A percentile compares a stretch with the other conserved stretches of the same genome.
These are phyloP conservation scores for Lacerta viridis DNA, from an alignment of 2,797 vertebrate species.

Conservation along the genomic window DNA sequence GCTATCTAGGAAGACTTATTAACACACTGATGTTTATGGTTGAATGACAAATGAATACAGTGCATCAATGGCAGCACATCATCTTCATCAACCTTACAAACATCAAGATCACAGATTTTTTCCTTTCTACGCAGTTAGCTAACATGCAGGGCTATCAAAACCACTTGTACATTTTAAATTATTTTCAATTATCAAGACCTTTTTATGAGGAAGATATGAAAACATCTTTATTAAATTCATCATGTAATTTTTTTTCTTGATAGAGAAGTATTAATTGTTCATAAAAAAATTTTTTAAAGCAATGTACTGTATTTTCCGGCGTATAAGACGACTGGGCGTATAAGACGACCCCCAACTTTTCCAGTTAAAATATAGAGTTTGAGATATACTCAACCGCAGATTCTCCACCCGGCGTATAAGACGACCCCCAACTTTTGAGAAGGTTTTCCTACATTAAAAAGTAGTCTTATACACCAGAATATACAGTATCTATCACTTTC, in stretches of 20 bases:
- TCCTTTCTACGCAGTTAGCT: neutral
- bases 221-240: neutral
- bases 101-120: neutral
- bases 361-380: too few relatives aligned
- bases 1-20: slow-evolving; percentile 52
- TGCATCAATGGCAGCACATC: slow-evolving; percentile 28
- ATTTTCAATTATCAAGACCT: neutral
- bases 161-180: slow-evolving; percentile 4
- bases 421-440: too few relatives aligned
- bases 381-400: too few relatives aligned
- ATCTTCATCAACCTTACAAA: neutral
- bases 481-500: neutral
- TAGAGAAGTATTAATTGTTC: neutral
- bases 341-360: too few relatives aligned
- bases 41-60: slow-evolving; percentile 57
- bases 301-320: neutral
- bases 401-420: too few relatives aligned
- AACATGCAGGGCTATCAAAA: neutral
- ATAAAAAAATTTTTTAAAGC: neutral
- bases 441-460: too few relatives aligned
- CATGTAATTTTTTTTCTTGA: neutral
- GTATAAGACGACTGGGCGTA: too few relatives aligned
- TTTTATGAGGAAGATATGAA: neutral
- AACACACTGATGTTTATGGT: slow-evolving; percentile 49
- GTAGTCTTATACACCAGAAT: too few relatives aligned